Conservation (phyloP, 2,888 invertebrate genomes). For the Scrobipalpa costella region DNA sequence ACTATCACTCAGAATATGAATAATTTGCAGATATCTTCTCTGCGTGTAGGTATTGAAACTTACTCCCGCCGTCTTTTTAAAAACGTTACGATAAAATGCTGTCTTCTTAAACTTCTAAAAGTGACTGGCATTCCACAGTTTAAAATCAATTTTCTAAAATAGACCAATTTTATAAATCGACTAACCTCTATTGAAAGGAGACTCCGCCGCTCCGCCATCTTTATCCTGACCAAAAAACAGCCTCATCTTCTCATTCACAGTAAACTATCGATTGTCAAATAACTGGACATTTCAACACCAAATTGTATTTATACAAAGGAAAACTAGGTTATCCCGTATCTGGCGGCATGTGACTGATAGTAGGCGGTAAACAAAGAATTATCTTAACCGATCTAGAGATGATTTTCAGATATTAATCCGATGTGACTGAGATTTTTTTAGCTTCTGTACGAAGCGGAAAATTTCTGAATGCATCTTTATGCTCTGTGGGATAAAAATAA, state of each 20-base stretch:
- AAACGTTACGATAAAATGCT: too few species aligned
- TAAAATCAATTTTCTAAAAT: too few species aligned
- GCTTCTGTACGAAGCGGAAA: background rate
- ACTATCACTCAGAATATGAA: too few species aligned
- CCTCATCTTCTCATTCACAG: constrained; percentile 53
- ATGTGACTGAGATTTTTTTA: background rate
- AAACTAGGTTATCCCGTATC: constrained; percentile 77
- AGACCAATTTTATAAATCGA: constrained; percentile 18
- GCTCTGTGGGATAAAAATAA: background rate
- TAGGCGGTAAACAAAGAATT: constrained; percentile 48
- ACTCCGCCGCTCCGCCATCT: constrained; percentile 68
- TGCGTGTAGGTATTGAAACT: too few species aligned
- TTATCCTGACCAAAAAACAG: constrained; percentile 67
- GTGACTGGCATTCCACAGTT: too few species aligned
- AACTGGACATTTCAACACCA: constrained; percentile 51
- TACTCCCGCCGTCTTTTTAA: too few species aligned
- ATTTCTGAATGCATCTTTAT: background rate
- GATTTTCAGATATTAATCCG: constrained; percentile 5
- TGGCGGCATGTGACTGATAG: constrained; percentile 70
- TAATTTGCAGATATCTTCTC: too few species aligned
- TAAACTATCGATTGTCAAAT: constrained; percentile 42
- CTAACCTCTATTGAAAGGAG: constrained; percentile 55
- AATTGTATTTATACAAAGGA: constrained; percentile 68
- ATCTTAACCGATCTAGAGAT: constrained; percentile 9
- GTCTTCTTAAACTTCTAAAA: too few species aligned